phyloP scores from a whole-genome alignment of 1,140 invertebrate genomes.

The Drusus annulatus region DNA sequence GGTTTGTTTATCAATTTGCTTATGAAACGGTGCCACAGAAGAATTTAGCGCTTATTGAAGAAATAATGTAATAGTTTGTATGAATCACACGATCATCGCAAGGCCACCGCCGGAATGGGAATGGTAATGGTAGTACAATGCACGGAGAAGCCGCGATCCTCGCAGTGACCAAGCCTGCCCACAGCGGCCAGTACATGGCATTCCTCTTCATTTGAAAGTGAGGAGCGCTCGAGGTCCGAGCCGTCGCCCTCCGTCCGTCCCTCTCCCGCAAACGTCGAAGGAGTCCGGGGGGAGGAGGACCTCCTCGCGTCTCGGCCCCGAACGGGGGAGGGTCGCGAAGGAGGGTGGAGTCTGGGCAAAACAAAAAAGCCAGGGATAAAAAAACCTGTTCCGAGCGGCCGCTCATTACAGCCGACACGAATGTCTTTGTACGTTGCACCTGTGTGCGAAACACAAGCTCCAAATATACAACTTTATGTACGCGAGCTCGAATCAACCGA shows the following conservation, averaged over 20 bases:
- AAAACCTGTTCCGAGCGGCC: constrained; percentile 49
- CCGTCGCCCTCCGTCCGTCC: constrained; percentile 38
- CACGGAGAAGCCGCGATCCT: constrained; percentile 5
- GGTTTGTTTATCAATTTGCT: too few relatives aligned
- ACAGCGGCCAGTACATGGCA: constrained; percentile 17
- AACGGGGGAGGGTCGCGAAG: constrained; percentile 40
- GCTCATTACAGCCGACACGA: constrained; percentile 46
- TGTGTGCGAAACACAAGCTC: constrained; percentile 22
- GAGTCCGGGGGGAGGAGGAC: constrained; percentile 12
- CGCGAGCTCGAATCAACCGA: not conserved
- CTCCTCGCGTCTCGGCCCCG: constrained; percentile 28
- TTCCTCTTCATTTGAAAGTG: constrained; percentile 23
- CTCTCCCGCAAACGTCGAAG: constrained; percentile 24
- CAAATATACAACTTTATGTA: constrained; percentile 1
- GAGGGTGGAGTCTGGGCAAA: constrained; percentile 50
- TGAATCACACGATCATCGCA: not conserved
- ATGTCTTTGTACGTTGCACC: constrained; percentile 22
- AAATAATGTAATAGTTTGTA: not conserved
- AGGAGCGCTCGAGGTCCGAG: constrained; percentile 27
- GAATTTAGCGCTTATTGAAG: too few relatives aligned
- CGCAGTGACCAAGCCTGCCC: not conserved
- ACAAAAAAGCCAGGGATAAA: constrained; percentile 51
- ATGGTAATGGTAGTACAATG: not conserved
- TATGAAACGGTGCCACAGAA: too few relatives aligned
- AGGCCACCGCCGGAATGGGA: too few relatives aligned